Conservation (phyloP, 2,888 invertebrate genomes). For the Abscondita cerata region DNA sequence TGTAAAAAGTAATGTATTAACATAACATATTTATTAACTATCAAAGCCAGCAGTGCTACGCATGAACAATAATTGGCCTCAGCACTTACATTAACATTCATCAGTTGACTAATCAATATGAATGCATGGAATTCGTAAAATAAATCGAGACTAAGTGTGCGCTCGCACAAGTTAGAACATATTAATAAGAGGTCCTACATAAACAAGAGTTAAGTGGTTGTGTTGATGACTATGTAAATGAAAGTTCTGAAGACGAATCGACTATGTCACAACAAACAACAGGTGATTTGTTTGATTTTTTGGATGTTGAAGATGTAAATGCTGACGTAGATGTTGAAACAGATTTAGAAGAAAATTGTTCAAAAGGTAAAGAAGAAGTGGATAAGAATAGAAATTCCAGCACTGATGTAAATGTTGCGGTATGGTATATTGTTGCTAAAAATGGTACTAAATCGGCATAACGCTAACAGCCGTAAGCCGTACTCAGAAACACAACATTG, state of each 20-base stretch:
- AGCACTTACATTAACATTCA: too few relatives aligned
- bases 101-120: too few relatives aligned
- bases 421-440: conserved; percentile 12
- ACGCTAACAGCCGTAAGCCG: conserved; percentile 6
- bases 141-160: too few relatives aligned
- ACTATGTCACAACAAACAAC: conserved; percentile 1
- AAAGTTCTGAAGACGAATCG: conserved; percentile 7
- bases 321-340: conserved; percentile 4
- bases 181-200: too few relatives aligned
- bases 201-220: conserved; percentile 4
- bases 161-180: too few relatives aligned
- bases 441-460: conserved; percentile 14
- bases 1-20: conserved; percentile 3
- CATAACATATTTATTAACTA: background rate
- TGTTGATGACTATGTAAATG: too few relatives aligned
- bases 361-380: conserved; percentile 1
- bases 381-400: background rate
- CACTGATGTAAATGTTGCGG: conserved; percentile 7
- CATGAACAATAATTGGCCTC: too few relatives aligned
- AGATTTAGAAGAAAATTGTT: conserved; percentile 5
- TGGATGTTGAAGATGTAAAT: conserved; percentile 10
- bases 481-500: conserved; percentile 15
- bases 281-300: conserved; percentile 1
- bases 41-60: background rate
- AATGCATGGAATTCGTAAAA: too few relatives aligned